These are phyloP conservation scores for Apostichopus japonicus DNA, from an alignment of 35 echinoderm and acorn worm genomes.

Conservation along the genomic window DNA sequence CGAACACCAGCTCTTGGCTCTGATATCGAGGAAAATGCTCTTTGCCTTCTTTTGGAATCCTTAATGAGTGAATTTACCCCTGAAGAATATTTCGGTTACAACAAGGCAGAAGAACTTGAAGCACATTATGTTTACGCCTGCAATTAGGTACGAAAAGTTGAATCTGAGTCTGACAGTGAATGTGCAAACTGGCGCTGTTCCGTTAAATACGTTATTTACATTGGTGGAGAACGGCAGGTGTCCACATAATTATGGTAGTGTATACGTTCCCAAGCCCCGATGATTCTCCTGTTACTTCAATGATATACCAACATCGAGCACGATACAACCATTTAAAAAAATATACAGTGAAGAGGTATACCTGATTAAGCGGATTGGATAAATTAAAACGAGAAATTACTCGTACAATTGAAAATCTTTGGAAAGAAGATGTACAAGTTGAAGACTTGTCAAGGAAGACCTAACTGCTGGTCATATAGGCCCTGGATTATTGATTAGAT, in stretches of 20 bases:
- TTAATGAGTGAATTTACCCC: not conserved
- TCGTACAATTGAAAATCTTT: no score
- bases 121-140: constrained; percentile 9
- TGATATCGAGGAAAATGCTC: not conserved
- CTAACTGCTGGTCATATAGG: not conserved
- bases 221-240: not conserved
- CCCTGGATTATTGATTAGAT: not conserved
- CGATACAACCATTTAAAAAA: not conserved
- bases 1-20: not conserved
- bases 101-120: not conserved
- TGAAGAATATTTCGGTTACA: not conserved
- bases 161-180: not conserved
- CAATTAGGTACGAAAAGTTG: not conserved
- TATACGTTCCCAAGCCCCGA: not conserved
- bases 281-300: not conserved
- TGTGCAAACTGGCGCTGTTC: not conserved
- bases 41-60: not conserved
- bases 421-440: not conserved
- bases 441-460: no score
- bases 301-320: not conserved
- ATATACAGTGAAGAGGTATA: not conserved
- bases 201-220: not conserved
- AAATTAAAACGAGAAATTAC: not conserved
- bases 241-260: not conserved
- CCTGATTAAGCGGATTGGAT: not conserved